Evolutionary conservation across 2,888 invertebrate genomes (phyloP).

Genomic region (Drosophila meridionalis): DNA sequence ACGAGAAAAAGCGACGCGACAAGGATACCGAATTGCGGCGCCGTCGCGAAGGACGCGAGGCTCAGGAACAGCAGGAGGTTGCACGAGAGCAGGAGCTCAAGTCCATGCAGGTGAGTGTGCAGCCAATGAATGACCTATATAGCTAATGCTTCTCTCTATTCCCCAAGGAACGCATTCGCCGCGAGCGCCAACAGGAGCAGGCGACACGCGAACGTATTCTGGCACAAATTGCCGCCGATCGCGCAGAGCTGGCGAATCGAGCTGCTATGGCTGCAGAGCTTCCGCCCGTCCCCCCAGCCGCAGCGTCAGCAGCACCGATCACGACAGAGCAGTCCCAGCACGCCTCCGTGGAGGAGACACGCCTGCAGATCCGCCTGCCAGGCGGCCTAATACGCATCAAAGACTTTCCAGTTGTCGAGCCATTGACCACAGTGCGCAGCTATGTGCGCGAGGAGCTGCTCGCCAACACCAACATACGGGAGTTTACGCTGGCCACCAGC

Average conservation of each 20-base stretch:
- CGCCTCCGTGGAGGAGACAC: conserved; percentile 86
- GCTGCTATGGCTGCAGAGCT: conserved; percentile 73
- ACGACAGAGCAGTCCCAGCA: conserved; percentile 59
- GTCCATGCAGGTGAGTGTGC: conserved; percentile 63
- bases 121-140: not conserved
- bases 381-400: conserved; percentile 91
- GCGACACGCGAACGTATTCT: conserved; percentile 92
- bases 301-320: conserved; percentile 63
- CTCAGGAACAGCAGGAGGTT: conserved; percentile 86
- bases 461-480: conserved; percentile 47
- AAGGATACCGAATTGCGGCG: conserved; percentile 89
- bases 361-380: conserved; percentile 91
- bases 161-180: conserved; percentile 89
- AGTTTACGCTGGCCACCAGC: conserved; percentile 94
- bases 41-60: conserved; percentile 90
- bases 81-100: conserved; percentile 82
- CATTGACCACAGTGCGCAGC: conserved; percentile 94
- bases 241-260: conserved; percentile 85
- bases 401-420: conserved; percentile 93
- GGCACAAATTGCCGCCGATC: conserved; percentile 96
- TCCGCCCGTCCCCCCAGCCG: conserved; percentile 53
- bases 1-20: conserved; percentile 93
- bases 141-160: not conserved
- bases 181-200: conserved; percentile 95
- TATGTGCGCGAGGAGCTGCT: conserved; percentile 87